Percentiles rank a stretch among this genome's conserved stretches.
These are phyloP conservation scores for Argyrosomus japonicus DNA, from an alignment of 2,113 vertebrate species.

Conservation along the genomic window DNA sequence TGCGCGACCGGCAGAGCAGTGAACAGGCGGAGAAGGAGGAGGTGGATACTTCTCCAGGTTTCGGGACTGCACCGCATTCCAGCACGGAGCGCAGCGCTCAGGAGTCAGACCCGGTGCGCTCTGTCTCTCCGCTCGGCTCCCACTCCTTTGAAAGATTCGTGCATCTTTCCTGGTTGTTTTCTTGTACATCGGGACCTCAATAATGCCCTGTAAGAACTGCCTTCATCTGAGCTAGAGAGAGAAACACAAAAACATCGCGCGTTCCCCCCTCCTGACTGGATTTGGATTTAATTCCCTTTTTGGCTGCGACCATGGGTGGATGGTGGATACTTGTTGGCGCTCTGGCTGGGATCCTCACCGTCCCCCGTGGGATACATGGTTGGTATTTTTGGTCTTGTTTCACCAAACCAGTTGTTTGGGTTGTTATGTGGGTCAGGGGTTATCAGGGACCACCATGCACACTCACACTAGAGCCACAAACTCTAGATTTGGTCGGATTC, in stretches of 20 bases:
- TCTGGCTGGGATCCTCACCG: constrained; percentile 68
- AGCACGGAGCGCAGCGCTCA: constrained; percentile 52
- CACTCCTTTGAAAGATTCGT: neutral
- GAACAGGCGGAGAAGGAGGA: neutral
- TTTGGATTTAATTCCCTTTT: constrained; percentile 55
- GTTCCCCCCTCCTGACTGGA: constrained; percentile 7
- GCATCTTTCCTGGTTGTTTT: constrained; percentile 18
- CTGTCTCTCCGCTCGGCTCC: neutral
- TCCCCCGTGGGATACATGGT: constrained; percentile 81
- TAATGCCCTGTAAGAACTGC: constrained; percentile 50
- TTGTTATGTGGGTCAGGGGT: constrained; percentile 58
- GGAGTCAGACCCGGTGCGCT: constrained; percentile 60
- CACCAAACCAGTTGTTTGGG: constrained; percentile 17
- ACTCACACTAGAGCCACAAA: neutral
- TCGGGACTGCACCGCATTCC: constrained; percentile 56
- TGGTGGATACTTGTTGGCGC: constrained; percentile 77
- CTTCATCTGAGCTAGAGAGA: constrained; percentile 36
- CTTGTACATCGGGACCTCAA: neutral
- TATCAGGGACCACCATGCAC: constrained; percentile 22
- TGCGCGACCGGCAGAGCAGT: neutral
- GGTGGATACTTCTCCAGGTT: constrained; percentile 43
- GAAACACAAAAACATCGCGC: neutral
- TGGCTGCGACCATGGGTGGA: constrained; percentile 74
- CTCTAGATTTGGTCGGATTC: neutral
- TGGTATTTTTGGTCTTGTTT: constrained; percentile 61